Conservation (phyloP, 2,113 vertebrate species). For the Cheirogaleus medius region DNA sequence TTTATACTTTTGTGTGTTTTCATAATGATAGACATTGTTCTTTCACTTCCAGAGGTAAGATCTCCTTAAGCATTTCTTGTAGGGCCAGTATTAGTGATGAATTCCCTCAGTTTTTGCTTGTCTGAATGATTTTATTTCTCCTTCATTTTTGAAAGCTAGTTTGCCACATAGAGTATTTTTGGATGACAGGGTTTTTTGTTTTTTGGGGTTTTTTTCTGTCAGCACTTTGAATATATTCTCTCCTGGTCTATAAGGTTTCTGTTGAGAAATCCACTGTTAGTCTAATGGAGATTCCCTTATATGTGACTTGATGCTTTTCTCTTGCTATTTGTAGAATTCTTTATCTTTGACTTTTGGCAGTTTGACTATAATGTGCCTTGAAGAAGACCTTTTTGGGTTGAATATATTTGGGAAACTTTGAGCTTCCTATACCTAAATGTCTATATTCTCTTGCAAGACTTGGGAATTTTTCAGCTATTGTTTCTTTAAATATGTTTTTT, state of each 20-base stretch:
- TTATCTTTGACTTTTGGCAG: not conserved
- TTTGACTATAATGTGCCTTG: not conserved
- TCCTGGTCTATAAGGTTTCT: not conserved
- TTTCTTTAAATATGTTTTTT: not conserved
- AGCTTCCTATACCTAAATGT: not conserved
- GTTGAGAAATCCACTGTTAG: not conserved
- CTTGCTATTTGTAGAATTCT: not conserved
- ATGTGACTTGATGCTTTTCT: not conserved
- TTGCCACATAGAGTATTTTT: not conserved
- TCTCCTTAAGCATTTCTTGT: not conserved
- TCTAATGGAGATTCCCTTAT: not conserved
- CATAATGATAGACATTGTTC: not conserved
- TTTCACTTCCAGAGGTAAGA: not conserved
- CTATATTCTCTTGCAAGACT: not conserved
- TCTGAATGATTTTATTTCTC: not conserved
- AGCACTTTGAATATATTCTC: not conserved
- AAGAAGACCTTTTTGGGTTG: not conserved
- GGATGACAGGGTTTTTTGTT: not conserved
- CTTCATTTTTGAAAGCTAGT: not conserved
- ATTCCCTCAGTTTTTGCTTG: not conserved
- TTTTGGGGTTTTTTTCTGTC: not conserved
- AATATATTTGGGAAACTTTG: not conserved
- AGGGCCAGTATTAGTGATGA: not conserved
- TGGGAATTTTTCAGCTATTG: not conserved
- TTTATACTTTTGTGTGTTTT: not conserved